These are phyloP conservation scores for Helleia helle DNA, from an alignment of 2,888 invertebrate species.

Conservation along the genomic window DNA sequence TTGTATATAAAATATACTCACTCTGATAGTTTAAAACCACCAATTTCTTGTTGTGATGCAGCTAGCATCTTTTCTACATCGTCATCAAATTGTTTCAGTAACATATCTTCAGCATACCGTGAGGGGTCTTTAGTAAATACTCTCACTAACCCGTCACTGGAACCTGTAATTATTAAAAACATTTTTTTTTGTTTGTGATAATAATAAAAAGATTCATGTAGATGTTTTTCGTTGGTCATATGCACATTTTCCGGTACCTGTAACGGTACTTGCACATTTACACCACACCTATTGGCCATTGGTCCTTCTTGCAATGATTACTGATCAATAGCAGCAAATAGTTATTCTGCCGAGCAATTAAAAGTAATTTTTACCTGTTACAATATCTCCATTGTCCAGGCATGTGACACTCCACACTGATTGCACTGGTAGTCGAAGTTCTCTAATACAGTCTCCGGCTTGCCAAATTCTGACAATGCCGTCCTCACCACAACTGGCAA, in stretches of 20 bases:
- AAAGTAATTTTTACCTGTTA: conserved; percentile 79
- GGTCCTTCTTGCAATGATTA: too few species aligned
- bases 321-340: too few species aligned
- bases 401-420: conserved; percentile 91
- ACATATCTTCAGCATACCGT: conserved; percentile 78
- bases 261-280: too few species aligned
- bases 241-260: too few species aligned
- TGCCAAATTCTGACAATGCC: conserved; percentile 88
- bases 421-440: conserved; percentile 85
- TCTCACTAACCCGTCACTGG: conserved; percentile 89
- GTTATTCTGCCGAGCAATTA: too few species aligned
- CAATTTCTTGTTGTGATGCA: conserved; percentile 81
- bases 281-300: too few species aligned
- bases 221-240: too few species aligned
- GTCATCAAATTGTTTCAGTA: conserved; percentile 79
- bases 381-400: conserved; percentile 90
- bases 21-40: conserved; percentile 90
- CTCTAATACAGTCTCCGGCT: conserved; percentile 75
- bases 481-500: conserved; percentile 93
- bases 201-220: too few species aligned
- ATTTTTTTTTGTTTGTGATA: too few species aligned
- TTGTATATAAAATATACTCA: too few species aligned
- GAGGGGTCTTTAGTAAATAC: conserved; percentile 85
- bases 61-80: conserved; percentile 78
- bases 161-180: too few species aligned